Conservation (phyloP, 2,113 vertebrate genomes). For the Xyrauchen texanus region DNA sequence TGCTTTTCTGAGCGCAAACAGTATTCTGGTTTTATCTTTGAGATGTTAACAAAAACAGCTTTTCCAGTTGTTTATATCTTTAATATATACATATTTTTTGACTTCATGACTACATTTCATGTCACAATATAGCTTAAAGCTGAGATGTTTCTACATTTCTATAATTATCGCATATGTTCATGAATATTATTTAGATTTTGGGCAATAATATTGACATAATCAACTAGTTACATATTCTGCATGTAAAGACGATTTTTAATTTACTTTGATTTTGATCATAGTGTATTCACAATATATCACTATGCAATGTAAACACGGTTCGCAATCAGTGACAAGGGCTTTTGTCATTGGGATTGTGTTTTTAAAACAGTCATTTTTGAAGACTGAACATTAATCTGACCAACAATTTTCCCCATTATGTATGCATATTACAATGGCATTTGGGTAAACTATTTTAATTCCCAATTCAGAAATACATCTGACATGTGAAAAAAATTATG, state of each 20-base stretch:
- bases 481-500: constrained; percentile 26
- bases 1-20: constrained; percentile 15
- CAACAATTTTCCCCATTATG: too few species aligned
- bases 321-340: too few species aligned
- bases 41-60: background rate
- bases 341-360: background rate
- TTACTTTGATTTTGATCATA: background rate
- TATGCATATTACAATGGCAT: background rate
- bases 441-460: background rate
- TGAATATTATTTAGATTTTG: background rate
- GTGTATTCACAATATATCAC: background rate
- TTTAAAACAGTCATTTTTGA: background rate
- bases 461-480: background rate
- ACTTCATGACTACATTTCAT: background rate
- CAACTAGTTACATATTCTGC: background rate
- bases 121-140: background rate
- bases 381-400: too few species aligned
- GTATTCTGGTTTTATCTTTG: constrained; percentile 4
- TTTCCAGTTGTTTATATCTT: background rate
- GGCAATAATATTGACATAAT: background rate
- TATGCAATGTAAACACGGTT: background rate
- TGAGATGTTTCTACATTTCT: background rate
- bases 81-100: background rate
- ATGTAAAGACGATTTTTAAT: background rate
- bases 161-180: background rate